Evolutionary conservation across 1,140 invertebrate species (phyloP), one percentile per base, ranked within the genome.

Genomic region (Sarcophaga peregrina): DNA sequence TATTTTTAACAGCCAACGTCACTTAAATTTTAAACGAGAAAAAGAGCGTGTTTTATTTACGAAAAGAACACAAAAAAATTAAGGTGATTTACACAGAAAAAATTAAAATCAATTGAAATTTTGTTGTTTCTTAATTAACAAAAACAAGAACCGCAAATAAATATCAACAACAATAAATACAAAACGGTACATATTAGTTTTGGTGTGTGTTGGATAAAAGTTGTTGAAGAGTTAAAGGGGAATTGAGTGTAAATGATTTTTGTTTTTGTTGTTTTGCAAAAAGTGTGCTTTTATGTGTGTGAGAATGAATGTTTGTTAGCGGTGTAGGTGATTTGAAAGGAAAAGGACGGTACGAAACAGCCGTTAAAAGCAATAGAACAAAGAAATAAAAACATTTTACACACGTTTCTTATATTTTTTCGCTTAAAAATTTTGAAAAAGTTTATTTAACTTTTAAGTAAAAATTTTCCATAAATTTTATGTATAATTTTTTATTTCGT

Each of bases 81-180:
- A 78, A 78, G 75, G 75, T 78, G 75, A 8, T 78, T 25, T 45
- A 25, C 17, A 52, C 47, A 8, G 37, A 46, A 76, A 6, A n/a
- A 48, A 76, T 73, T 37, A 75, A 78, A 50, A 48, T 17, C 47
- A 20, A 50, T 52, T 78, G 47, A 68, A 25, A 17, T 68, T 68
- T 68, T 68, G 62, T 68, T 68, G 62, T 68, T 68, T 68, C 62
- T 50, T 78, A 78, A 78, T 78, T 78, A 50, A 17, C 47, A 78
- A 78, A 47, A 68, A 68, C 62, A 68, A 68, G 54, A 58, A 58
- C 54, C 25, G 25, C 25, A 37, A 37, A 37, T 46, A 76, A 48
- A 47, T 17, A 76, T 4, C 74, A 48, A 48, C 46, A 76, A 76
- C 45, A 76, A 48, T 7, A 76, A 76, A 8, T 6, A 76, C 48